Conservation (phyloP, 2,888 invertebrate species). For the Panopea generosa region DNA sequence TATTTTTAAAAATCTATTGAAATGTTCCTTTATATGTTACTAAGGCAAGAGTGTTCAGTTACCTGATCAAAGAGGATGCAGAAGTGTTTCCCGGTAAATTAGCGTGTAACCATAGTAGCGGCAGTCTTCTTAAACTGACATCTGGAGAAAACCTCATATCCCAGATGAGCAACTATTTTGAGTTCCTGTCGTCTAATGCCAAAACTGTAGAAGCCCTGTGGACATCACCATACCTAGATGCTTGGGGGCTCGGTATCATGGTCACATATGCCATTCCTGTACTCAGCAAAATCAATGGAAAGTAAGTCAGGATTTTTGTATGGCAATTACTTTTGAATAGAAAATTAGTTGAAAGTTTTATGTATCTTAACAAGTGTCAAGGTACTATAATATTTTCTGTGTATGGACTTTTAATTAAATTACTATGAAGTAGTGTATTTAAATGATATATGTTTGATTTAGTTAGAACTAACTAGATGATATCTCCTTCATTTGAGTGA, state of each 20-base stretch:
- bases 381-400: too few relatives aligned
- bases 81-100: slow-evolving; percentile 84
- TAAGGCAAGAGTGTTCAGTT: slow-evolving; percentile 85
- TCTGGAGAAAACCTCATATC: slow-evolving; percentile 85
- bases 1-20: too few relatives aligned
- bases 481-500: too few relatives aligned
- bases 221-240: slow-evolving; percentile 85
- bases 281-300: slow-evolving; percentile 80
- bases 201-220: slow-evolving; percentile 83
- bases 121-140: slow-evolving; percentile 83
- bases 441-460: too few relatives aligned
- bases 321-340: background rate
- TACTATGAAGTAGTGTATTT: too few relatives aligned
- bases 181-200: slow-evolving; percentile 84
- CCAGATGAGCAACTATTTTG: slow-evolving; percentile 85
- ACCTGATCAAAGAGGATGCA: slow-evolving; percentile 85
- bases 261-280: slow-evolving; percentile 85
- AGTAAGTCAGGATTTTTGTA: slow-evolving; percentile 69
- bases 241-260: slow-evolving; percentile 85
- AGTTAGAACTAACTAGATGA: too few relatives aligned
- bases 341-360: background rate
- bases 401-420: too few relatives aligned
- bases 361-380: too few relatives aligned
- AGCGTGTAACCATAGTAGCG: slow-evolving; percentile 83
- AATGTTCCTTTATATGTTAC: too few relatives aligned